Percentiles rank a stretch among this genome's conserved stretches.
These are phyloP conservation scores for Zelleria hepariella DNA, from an alignment of 2,888 invertebrate genomes.

Conservation along the genomic window DNA sequence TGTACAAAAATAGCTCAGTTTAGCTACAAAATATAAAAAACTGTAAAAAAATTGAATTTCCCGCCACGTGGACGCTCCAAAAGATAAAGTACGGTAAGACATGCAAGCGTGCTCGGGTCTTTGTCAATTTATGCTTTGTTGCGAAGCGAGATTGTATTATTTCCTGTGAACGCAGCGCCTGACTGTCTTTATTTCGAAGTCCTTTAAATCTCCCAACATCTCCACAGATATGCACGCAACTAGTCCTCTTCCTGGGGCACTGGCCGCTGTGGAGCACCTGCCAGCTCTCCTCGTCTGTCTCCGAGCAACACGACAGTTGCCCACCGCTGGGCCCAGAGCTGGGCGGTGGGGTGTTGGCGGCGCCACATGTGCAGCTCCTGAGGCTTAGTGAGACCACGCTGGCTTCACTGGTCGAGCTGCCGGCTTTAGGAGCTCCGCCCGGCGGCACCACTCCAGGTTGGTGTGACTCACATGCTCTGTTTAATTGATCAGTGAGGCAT, in stretches of 20 bases:
- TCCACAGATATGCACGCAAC: conserved; percentile 83
- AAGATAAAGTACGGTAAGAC: no score
- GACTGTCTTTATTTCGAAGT: no score
- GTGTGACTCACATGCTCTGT: not conserved
- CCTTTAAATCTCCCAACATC: not conserved
- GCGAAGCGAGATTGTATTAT: no score
- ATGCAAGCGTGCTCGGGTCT: no score
- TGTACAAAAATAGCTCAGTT: no score
- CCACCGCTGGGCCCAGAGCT: conserved; percentile 81
- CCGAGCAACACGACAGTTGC: conserved; percentile 90
- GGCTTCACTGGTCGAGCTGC: conserved; percentile 90
- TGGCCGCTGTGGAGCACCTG: conserved; percentile 95
- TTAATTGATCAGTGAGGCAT: not conserved
- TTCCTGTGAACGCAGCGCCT: no score
- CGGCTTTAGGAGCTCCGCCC: conserved; percentile 81
- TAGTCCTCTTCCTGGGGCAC: conserved; percentile 93
- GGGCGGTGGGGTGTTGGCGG: conserved; percentile 83
- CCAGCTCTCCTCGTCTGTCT: conserved; percentile 88
- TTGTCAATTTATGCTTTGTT: no score
- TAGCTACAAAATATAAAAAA: no score
- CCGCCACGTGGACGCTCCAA: no score
- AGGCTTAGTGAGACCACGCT: conserved; percentile 87
- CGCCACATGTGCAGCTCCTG: conserved; percentile 89
- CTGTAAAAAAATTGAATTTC: no score
- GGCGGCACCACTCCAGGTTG: conserved; percentile 32